Evolutionary conservation across 2,888 invertebrate genomes (phyloP).

Genomic region (Apomyelois bistriatella): DNA sequence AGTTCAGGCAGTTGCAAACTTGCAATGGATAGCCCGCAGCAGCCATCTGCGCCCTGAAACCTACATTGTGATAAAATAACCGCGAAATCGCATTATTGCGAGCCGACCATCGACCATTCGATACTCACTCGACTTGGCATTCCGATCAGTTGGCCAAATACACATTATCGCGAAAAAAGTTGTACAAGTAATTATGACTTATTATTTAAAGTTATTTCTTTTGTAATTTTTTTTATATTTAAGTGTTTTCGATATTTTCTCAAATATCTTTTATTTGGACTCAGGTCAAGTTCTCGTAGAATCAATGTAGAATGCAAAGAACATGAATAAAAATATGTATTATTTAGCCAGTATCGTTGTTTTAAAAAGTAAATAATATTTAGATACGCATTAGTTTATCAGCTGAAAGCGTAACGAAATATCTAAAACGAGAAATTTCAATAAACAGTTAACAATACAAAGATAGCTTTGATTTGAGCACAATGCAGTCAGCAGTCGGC

Average conservation of each 20-base stretch:
- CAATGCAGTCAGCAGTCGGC: conserved; percentile 46
- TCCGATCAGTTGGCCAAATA: conserved; percentile 47
- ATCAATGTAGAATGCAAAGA: too few species aligned
- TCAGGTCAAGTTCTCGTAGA: too few species aligned
- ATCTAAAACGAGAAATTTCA: conserved; percentile 25
- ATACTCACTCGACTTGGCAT: conserved; percentile 52
- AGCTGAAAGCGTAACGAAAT: conserved; percentile 1
- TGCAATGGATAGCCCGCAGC: conserved; percentile 29
- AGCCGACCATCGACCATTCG: conserved; percentile 49
- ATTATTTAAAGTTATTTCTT: too few species aligned
- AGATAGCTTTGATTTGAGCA: conserved; percentile 49
- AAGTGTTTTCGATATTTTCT: too few species aligned
- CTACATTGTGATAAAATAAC: conserved; percentile 66
- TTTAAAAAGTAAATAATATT: too few species aligned
- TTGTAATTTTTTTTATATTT: too few species aligned
- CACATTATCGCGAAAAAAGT: conserved; percentile 18
- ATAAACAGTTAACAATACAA: conserved; percentile 45
- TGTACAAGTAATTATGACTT: not conserved
- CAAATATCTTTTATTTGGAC: too few species aligned
- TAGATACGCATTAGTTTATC: too few species aligned
- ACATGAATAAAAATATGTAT: too few species aligned
- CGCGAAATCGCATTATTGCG: conserved; percentile 73
- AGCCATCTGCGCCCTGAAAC: conserved; percentile 59
- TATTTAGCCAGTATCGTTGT: too few species aligned
- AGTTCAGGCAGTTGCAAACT: conserved; percentile 48